Conservation (phyloP, 1,140 invertebrate species). For the honey bee (Apis mellifera) region Amel_HAv3.1 CM009932.2:15663001-15663500, state of each 20-base stretch:
- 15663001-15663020: background rate
- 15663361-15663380: background rate
- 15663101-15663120: background rate
- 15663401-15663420: constrained; percentile 20
- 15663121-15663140: background rate
- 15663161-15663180: background rate
- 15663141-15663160: background rate
- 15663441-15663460: constrained; percentile 35
- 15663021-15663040: background rate
- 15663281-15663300: background rate
- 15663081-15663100: background rate
- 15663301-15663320: background rate
- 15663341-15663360: background rate
- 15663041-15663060: background rate
- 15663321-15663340: background rate
- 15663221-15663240: background rate
- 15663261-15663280: background rate
- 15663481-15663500: constrained; percentile 46
- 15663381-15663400: constrained; percentile 16
- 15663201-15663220: background rate
- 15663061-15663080: background rate
- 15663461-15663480: constrained; percentile 48
- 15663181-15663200: background rate
- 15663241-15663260: background rate
- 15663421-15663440: constrained; percentile 22